Evolutionary conservation across 2,888 invertebrate genomes (phyloP), one percentile per base, ranked within the genome.

Genomic region (Lasioglossum malachurum): DNA sequence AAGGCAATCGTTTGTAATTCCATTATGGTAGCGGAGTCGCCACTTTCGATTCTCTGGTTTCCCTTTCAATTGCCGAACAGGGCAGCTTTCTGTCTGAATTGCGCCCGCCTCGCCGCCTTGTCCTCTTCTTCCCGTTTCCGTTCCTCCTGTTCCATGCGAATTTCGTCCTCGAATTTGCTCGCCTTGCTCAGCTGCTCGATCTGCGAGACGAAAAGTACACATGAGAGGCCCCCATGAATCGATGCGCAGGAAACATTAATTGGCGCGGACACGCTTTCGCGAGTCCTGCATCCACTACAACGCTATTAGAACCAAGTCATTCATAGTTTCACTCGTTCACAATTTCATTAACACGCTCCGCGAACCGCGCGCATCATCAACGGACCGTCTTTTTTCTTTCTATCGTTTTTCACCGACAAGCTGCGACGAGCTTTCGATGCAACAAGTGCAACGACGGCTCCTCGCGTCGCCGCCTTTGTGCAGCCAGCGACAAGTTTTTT

Each of bases 101-200:
- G 97, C 93, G 97, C 97, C 94, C 97, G 97, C 89, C 99, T 96
- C 86, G 97, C 96, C 41, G 98, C 97, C 93, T 97, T 98, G 91
- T 98, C 98, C 94, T 99, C 98, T 82, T 98, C 98, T 92, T 97
- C 97, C 78, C 97, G 96, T 88, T 97, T 97, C 91, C 98, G 97
- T 93, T 98, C 98, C 93, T 99, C 98, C 94, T 99, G 98, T 94
- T 99, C 99, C 95, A 98, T 97, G 85, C 98, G 97, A 88, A 99
- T 99, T 96, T 99, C 99, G 90, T 98, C 97, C 94, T 99, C 99
- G 95, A 99, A 99, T 96, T 98, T 98, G 94, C 97, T 98, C 82
- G 97, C 96, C 93, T 97, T 97, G 16, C 97, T 96, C 87, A 98
- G 96, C 93, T 98, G 98, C 93, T 98, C 98, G 92, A 99, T 99